A percentile compares a stretch with the other conserved stretches of the same genome.
Evolutionary conservation across 2,113 vertebrate genomes (phyloP).

Genomic region (Nothoprocta pentlandii): DNA sequence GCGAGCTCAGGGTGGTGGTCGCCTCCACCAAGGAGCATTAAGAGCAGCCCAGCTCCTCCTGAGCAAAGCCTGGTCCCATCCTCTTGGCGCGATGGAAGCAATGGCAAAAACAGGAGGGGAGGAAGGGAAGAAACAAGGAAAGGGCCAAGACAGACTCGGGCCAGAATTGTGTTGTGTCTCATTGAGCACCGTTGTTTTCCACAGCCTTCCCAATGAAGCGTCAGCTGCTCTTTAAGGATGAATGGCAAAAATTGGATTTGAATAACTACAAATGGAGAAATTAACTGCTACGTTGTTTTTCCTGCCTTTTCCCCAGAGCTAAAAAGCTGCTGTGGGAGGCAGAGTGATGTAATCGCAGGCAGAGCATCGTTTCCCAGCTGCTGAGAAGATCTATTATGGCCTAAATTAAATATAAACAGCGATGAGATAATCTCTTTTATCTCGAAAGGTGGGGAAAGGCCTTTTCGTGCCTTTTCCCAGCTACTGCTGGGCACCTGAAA

Average conservation of each 20-base stretch:
- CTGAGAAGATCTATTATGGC: slow-evolving; percentile 77
- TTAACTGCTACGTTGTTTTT: slow-evolving; percentile 74
- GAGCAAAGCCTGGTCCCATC: background rate
- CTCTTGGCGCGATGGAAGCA: slow-evolving; percentile 27
- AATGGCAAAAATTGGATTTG: slow-evolving; percentile 76
- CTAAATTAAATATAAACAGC: slow-evolving; percentile 82
- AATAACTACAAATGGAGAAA: slow-evolving; percentile 79
- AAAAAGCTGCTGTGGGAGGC: slow-evolving; percentile 74
- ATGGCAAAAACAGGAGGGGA: slow-evolving; percentile 12
- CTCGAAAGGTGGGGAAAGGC: slow-evolving; percentile 72
- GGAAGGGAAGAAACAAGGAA: background rate
- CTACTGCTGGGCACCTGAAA: background rate
- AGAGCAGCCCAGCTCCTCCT: background rate
- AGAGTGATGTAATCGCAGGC: slow-evolving; percentile 75
- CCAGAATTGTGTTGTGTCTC: slow-evolving; percentile 53
- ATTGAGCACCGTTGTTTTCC: slow-evolving; percentile 49
- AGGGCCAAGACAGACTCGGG: background rate
- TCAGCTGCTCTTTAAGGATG: slow-evolving; percentile 71
- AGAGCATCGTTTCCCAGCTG: slow-evolving; percentile 78
- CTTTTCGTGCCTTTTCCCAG: slow-evolving; percentile 62
- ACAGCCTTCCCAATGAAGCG: slow-evolving; percentile 35
- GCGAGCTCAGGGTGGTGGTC: too few relatives aligned
- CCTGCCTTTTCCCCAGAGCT: slow-evolving; percentile 56
- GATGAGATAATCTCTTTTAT: slow-evolving; percentile 76
- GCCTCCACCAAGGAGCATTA: background rate